phyloP scores from a whole-genome alignment of 1,140 invertebrate species.

The Ostrea denselamellosa region DNA sequence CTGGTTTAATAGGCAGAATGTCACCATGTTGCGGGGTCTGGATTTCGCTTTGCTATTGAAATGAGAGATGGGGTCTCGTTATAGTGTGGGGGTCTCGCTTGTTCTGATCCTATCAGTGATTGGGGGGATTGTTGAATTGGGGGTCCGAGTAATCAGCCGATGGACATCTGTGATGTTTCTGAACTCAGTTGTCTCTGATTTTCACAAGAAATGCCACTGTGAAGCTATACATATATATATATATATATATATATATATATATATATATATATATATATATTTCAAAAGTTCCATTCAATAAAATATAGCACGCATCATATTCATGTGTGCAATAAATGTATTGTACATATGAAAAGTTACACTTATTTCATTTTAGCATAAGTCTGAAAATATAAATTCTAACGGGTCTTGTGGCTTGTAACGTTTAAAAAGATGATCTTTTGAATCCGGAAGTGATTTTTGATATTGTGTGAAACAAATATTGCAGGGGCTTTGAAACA shows the following conservation, averaged over 20 bases:
- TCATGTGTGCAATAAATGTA: too few species aligned
- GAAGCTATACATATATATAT: too few species aligned
- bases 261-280: too few species aligned
- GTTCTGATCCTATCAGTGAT: conserved; percentile 15
- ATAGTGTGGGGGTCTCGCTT: not conserved
- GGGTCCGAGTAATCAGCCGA: conserved; percentile 2
- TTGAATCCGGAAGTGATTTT: not conserved
- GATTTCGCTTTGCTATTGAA: not conserved
- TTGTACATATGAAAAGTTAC: too few species aligned
- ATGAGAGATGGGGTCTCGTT: not conserved
- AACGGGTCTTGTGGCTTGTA: too few species aligned
- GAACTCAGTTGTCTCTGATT: not conserved
- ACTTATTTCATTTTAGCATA: too few species aligned
- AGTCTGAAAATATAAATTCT: too few species aligned
- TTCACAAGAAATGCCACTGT: not conserved
- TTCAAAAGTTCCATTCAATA: too few species aligned
- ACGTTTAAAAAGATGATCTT: too few species aligned
- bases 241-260: too few species aligned
- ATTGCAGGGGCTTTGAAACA: not conserved
- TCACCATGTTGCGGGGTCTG: conserved; percentile 5
- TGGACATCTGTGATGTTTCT: too few species aligned
- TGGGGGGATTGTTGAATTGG: conserved; percentile 16
- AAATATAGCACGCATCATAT: too few species aligned
- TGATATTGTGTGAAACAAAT: conserved; percentile 20
- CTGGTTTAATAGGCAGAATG: conserved; percentile 10